Base-by-base conservation (phyloP, 1,140 invertebrate species). In the Druon quercuslanigerum region DNA sequence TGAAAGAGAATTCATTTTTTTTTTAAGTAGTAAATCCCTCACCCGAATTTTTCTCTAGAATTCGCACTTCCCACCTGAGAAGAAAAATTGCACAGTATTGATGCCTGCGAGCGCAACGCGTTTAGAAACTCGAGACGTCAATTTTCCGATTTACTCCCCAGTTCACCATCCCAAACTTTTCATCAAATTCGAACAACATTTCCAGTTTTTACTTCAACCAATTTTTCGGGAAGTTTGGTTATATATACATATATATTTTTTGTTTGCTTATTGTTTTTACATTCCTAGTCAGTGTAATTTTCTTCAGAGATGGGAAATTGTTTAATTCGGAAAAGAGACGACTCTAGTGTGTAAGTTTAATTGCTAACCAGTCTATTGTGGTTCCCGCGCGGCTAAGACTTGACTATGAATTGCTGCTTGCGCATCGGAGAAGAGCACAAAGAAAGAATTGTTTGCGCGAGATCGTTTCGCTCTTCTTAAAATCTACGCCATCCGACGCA, bases 101-200 rank as follows among this genome's bases (percentile, higher is more conserved):
- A 19, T 19, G 8, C 66, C 17, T 6, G 14, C n/a, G 25, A 71
- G 66, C 16, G 16, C 52, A 75, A 52, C 54, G 75, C 80, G 80
- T 83, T 73, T 60, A 78, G 78, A 74, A 56, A 82, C 25, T 50
- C 33, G 70, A 52, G 75, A 19, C 46, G 52, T 73, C 77, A 72
- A 74, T 51, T 74, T 46, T 56, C 51, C 51, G 5, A 25, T 78
- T 75, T 40, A 60, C 56, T 75, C 40, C 77, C 33, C 56, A 13
- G 52, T 46, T 73, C 74, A 72, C 19, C 74, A 33, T 73, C 56
- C 52, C 12, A 50, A 20, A 56, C 12, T 79, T 13, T 46, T 11
- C 40, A 46, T 1, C 0, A 8, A 46, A 46, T 46, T 46, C 7
- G 9, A 8, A 9, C 40, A 46, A 46, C 7, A 46, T 46, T 46